These are phyloP conservation scores for Smithornis capensis DNA, from an alignment of 2,113 vertebrate genomes.

Conservation along the genomic window DNA sequence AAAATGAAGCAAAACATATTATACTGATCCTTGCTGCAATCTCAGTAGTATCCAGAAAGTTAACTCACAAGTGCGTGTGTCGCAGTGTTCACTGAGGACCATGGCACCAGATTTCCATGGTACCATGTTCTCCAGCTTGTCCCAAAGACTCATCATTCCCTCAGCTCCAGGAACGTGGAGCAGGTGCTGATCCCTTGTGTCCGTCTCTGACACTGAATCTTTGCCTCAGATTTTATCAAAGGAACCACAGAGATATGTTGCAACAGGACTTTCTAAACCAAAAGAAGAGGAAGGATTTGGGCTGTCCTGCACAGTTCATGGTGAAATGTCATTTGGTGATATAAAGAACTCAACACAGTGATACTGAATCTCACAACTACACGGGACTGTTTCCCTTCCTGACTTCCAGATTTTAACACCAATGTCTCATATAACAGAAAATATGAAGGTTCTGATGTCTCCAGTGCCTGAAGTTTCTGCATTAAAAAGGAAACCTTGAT, in stretches of 20 bases:
- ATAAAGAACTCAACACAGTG: constrained; percentile 11
- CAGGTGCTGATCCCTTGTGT: neutral
- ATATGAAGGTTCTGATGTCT: constrained; percentile 11
- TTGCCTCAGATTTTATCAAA: neutral
- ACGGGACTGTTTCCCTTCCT: neutral
- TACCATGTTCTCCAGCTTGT: neutral
- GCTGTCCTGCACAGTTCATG: neutral
- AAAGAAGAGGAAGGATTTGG: neutral
- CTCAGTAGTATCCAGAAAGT: neutral
- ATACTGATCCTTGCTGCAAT: neutral
- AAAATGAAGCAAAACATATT: neutral
- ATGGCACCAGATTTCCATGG: neutral
- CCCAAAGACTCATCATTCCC: neutral
- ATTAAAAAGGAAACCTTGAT: constrained; percentile 23
- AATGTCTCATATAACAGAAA: constrained; percentile 24
- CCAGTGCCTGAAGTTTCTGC: constrained; percentile 10
- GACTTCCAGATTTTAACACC: constrained; percentile 22
- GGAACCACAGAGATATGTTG: neutral
- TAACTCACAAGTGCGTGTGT: neutral
- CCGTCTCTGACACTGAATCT: neutral
- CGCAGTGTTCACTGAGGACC: neutral
- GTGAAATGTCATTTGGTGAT: constrained; percentile 32
- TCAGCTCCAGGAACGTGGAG: neutral
- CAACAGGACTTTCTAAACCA: neutral
- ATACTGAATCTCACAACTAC: constrained; percentile 18